A percentile compares a stretch with the other conserved stretches of the same genome.
Evolutionary conservation across 2,888 invertebrate genomes (phyloP).

Genomic region (Chloroclystis v-ata): DNA sequence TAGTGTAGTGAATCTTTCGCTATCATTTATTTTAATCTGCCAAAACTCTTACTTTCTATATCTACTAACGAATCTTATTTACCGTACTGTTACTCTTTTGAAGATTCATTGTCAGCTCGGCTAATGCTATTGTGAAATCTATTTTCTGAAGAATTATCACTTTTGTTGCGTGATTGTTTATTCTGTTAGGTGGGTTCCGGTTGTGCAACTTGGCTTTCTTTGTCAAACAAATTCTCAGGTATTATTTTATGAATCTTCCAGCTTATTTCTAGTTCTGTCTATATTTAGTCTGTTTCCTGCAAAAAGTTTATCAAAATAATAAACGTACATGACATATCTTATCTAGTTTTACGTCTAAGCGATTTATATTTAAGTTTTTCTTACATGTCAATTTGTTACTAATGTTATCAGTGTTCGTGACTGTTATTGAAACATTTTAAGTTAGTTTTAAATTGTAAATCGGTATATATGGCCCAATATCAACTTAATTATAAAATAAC

Average conservation of each 20-base stretch:
- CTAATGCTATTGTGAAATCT: constrained; percentile 47
- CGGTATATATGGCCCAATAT: too few relatives aligned
- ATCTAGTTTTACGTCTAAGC: too few relatives aligned
- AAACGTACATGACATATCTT: too few relatives aligned
- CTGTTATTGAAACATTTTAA: too few relatives aligned
- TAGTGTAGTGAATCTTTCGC: constrained; percentile 3
- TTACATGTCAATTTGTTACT: too few relatives aligned
- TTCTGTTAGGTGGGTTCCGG: constrained; percentile 29
- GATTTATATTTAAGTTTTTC: too few relatives aligned
- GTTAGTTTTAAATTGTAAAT: too few relatives aligned
- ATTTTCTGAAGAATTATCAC: constrained; percentile 42
- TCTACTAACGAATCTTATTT: constrained; percentile 57
- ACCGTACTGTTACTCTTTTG: constrained; percentile 41
- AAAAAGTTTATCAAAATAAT: too few relatives aligned
- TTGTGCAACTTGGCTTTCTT: constrained; percentile 31
- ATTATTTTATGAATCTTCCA: constrained; percentile 2
- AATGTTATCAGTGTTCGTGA: too few relatives aligned
- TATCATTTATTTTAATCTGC: constrained; percentile 5
- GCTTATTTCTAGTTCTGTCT: not conserved
- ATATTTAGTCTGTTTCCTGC: too few relatives aligned
- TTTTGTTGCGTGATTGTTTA: constrained; percentile 40
- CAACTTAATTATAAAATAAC: too few relatives aligned
- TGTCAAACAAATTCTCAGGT: constrained; percentile 9
- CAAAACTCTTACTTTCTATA: constrained; percentile 64
- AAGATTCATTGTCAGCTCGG: constrained; percentile 48